Evolutionary conservation across 2,888 invertebrate genomes (phyloP), one percentile per base, ranked within the genome.

Genomic region (Sesia apiformis): DNA sequence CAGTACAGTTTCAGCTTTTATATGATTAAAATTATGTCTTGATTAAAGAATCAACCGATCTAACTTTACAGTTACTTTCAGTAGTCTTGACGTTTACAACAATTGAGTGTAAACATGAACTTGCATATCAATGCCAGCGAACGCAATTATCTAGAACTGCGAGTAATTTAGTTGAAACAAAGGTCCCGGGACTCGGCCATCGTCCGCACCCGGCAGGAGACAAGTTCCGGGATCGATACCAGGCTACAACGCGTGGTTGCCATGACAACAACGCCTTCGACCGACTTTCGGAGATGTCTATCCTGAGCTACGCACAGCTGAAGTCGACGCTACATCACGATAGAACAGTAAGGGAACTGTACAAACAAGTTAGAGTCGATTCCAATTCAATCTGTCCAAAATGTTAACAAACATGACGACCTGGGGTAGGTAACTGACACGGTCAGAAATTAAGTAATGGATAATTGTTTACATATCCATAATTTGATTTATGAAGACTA

Each of bases 161-260:
- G 23, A 23, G 46, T 6, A 23, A 46, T 46, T 46, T 46, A 5
- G 5, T 46, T 8, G 46, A 23, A 46, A 46, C 46, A 46, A 46
- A 46, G 46, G 46, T 46, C 46, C 23, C 8, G 23, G n/a, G 46
- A 5, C 23, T 46, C 46, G 46, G 46, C 46, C 46, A 4, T 46
- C 46, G 46, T 46, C 46, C 46, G 46, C 8, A 46, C 23, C 7
- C 46, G 46, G n/a, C 46, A 46, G 46, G 58, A 63, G 60, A 63
- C 61, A 57, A 57, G 54, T 43, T 51, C 51, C 52, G 52, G 59
- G 69, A 71, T 71, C 71, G 60, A 71, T 71, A 70, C 57, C 41
- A 52, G 58, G 53, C 57, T 56, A 58, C 60, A 62, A 57, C 55
- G 61, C 60, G 55, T 58, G 57, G 72, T 73, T 65, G 54, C 69